phyloP scores from a whole-genome alignment of 2,797 vertebrate species.

The Aythya fuligula region DNA sequence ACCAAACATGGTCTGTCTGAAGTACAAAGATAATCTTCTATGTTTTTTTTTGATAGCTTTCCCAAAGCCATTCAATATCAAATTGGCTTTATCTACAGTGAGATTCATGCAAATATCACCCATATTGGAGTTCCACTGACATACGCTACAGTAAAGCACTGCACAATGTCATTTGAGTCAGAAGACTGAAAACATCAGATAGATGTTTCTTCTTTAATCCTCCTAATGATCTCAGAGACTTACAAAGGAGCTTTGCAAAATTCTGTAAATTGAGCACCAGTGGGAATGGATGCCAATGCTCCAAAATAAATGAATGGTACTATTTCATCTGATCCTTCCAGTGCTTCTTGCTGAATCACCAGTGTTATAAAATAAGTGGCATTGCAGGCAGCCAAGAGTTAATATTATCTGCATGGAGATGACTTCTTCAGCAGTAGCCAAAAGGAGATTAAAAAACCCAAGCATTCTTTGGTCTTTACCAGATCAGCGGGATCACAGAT shows the following conservation, averaged over 20 bases:
- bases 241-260: not conserved
- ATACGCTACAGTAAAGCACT: not conserved
- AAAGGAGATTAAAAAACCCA: not conserved
- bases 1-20: not conserved
- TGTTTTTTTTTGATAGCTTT: not conserved
- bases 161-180: not conserved
- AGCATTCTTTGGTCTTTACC: not conserved
- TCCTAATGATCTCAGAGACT: not conserved
- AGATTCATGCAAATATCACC: not conserved
- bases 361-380: not conserved
- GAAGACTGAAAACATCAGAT: not conserved
- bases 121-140: not conserved
- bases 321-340: not conserved
- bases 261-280: not conserved
- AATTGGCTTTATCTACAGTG: not conserved
- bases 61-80: not conserved
- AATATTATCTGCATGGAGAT: not conserved
- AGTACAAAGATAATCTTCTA: not conserved
- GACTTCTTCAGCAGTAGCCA: not conserved
- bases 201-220: not conserved
- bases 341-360: not conserved
- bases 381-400: not conserved
- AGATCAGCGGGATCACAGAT: constrained; percentile 5
- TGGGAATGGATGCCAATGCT: not conserved
- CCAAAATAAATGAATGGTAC: not conserved